Evolutionary conservation across 2,888 invertebrate species (phyloP), one percentile per base, ranked within the genome.

Genomic region (Tenthredo scrophulariae): DNA sequence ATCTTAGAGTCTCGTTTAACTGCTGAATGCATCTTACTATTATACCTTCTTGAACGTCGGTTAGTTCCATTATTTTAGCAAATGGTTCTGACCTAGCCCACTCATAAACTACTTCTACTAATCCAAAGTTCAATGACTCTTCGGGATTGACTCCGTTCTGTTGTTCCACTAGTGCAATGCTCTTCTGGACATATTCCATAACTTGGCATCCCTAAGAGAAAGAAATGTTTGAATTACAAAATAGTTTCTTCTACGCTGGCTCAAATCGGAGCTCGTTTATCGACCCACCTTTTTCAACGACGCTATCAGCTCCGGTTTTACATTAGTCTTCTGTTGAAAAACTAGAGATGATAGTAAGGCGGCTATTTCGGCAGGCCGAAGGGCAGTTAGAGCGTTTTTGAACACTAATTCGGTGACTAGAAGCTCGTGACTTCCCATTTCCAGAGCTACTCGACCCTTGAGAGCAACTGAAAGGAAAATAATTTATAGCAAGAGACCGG

Each of bases 1-100:
- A 97, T 70, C 96, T 95, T 88, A 99, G 95, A 0, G 96, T 96
- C 95, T 99, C 99, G 92, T 99, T 98, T 58, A 99, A 93, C 91
- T 99, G 97, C 92, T 99, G 99, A 88, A 99, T 99, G 91, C 98
- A 98, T 80, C 99, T 95, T 0, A 99, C 99, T 89, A 99, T 99
- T 86, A 99, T 97, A 0, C 99, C 99, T 93, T 99, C 99, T 92
- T 99, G 99, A 0, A 99, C 97, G 87, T 98, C 98, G 0, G 99
- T 99, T 84, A 98, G 94, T 88, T 96, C 95, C 96, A 98, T 98
- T 86, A 99, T 99, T 91, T 98, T 97, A 0, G 97, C 96, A 94
- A 99, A 99, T 0, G 98, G 97, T 95, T 98, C 92, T 89, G 98
- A 97, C 77, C 96, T 95, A 0, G 99, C 99, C 99, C 99, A 99